Evolutionary conservation across 2,113 vertebrate genomes (phyloP).

Genomic region (Chionodraco myersi): DNA sequence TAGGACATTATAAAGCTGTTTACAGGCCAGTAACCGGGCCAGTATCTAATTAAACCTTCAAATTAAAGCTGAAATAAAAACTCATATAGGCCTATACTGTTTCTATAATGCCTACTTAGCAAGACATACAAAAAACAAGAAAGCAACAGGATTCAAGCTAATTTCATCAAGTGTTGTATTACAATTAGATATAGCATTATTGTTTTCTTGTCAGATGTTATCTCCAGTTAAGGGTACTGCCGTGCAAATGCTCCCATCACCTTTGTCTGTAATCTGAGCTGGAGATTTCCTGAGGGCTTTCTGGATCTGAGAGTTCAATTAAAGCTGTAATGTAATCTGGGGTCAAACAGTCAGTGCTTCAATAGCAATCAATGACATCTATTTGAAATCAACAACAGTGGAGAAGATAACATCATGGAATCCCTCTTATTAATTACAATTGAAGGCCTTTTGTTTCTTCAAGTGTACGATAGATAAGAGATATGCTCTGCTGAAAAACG

Average conservation of each 20-base stretch:
- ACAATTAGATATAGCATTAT: background rate
- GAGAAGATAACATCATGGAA: constrained; percentile 8
- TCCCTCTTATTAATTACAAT: constrained; percentile 11
- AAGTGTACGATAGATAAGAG: background rate
- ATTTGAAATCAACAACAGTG: background rate
- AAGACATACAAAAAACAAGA: background rate
- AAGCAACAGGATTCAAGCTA: background rate
- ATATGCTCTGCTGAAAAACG: background rate
- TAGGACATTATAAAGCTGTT: constrained; percentile 63
- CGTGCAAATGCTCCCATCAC: background rate
- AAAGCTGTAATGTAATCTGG: constrained; percentile 22
- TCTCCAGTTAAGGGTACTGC: constrained; percentile 2
- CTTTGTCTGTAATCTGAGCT: constrained; percentile 12
- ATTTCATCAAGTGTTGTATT: background rate
- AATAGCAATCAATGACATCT: constrained; percentile 26
- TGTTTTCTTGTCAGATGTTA: background rate
- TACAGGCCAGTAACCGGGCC: constrained; percentile 56
- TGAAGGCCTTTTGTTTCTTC: constrained; percentile 11
- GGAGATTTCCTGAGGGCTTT: background rate
- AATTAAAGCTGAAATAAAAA: constrained; percentile 51
- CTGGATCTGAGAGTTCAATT: constrained; percentile 32
- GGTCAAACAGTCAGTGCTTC: constrained; percentile 38
- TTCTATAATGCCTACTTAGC: constrained; percentile 20
- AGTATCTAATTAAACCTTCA: constrained; percentile 66
- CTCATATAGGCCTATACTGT: constrained; percentile 3